Conservation (phyloP, 2,888 invertebrate genomes). For the Yponomeuta malinellus region DNA sequence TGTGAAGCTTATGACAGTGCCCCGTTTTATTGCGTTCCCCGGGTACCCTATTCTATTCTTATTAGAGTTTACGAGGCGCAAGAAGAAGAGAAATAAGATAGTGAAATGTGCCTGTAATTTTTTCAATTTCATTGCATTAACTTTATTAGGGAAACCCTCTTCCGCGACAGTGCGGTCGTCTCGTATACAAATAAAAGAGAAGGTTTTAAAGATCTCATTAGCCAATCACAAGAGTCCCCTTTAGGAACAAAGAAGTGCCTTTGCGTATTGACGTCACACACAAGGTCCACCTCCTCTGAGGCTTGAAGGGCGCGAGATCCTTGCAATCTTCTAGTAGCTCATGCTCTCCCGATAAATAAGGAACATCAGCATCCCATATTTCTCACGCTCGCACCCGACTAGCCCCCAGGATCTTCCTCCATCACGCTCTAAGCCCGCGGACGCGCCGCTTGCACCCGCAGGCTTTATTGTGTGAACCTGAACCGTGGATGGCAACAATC, state of each 20-base stretch:
- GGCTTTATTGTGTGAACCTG: conserved; percentile 36
- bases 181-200: no score
- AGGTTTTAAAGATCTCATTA: no score
- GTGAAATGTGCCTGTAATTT: background rate
- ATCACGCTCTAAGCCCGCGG: conserved; percentile 52
- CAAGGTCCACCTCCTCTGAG: background rate
- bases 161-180: no score
- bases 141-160: no score
- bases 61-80: background rate
- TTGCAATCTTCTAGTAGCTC: conserved; percentile 27
- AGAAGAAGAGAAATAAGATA: background rate
- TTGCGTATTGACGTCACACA: background rate
- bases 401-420: conserved; percentile 43
- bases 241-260: background rate
- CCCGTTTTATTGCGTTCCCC: conserved; percentile 1
- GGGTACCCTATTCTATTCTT: background rate
- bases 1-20: conserved; percentile 17
- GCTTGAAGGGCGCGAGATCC: conserved; percentile 19
- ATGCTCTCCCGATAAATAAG: conserved; percentile 53
- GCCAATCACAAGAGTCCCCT: background rate
- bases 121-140: no score
- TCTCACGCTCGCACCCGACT: conserved; percentile 66
- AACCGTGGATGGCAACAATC: conserved; percentile 13
- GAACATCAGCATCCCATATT: conserved; percentile 65
- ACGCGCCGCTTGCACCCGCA: conserved; percentile 39